Evolutionary conservation across 2,797 vertebrate species (phyloP).

Genomic region (Sebastolobus altivelis): DNA sequence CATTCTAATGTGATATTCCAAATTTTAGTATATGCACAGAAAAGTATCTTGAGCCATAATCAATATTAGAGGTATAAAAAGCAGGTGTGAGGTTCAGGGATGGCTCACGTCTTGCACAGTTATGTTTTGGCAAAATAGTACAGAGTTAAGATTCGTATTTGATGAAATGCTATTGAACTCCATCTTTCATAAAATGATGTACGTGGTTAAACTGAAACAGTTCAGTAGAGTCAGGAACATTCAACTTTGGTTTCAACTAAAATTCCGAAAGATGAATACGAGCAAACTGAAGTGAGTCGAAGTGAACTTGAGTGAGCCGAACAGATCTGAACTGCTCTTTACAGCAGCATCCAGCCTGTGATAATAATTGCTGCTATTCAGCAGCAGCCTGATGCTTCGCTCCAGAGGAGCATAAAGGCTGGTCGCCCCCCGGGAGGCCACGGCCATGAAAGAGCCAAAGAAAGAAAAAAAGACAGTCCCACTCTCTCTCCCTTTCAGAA

Average conservation of each 20-base stretch:
- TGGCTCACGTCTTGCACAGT: background rate
- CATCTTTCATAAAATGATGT: background rate
- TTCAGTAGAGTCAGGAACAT: background rate
- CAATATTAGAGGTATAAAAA: background rate
- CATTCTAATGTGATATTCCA: background rate
- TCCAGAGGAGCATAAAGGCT: slow-evolving; percentile 50
- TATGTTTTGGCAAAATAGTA: background rate
- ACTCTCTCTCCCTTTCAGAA: slow-evolving; percentile 28
- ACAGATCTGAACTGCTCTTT: slow-evolving; percentile 16
- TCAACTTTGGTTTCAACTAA: background rate
- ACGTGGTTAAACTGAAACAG: background rate
- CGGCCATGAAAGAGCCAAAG: slow-evolving; percentile 32
- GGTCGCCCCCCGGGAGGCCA: slow-evolving; percentile 32
- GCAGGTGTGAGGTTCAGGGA: background rate
- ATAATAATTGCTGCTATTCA: slow-evolving; percentile 51
- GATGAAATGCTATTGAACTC: background rate
- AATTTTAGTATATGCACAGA: background rate
- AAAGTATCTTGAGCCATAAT: background rate
- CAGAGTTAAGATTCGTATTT: background rate
- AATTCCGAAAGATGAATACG: background rate
- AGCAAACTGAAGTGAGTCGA: background rate
- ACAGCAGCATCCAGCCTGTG: slow-evolving; percentile 29
- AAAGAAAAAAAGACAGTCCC: slow-evolving; percentile 30
- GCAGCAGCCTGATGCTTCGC: slow-evolving; percentile 16
- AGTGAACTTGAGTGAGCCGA: slow-evolving; percentile 13